A percentile compares a stretch with the other conserved stretches of the same genome.
Conservation (phyloP, 2,113 vertebrate genomes). For the Poecile atricapillus region DNA sequence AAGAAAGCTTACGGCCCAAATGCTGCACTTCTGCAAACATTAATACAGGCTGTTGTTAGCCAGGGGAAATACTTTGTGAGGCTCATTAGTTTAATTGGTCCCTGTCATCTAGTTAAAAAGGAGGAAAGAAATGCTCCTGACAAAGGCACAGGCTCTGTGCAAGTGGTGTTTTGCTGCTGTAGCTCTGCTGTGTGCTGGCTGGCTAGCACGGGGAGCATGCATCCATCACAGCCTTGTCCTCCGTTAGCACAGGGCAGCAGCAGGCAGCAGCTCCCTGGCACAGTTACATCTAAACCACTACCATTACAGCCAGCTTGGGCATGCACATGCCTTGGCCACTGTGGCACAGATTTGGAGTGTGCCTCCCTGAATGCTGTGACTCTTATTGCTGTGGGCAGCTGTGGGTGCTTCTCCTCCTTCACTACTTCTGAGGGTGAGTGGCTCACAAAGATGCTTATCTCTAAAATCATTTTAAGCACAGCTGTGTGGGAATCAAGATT, state of each 20-base stretch:
- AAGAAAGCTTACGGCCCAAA: neutral
- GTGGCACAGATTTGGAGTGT: neutral
- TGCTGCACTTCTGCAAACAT: slow-evolving; percentile 39
- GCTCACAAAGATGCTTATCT: neutral
- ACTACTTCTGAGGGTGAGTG: neutral
- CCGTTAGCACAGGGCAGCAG: neutral
- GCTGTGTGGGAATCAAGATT: neutral
- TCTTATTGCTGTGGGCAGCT: neutral
- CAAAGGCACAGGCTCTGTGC: slow-evolving; percentile 40
- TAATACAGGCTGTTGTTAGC: slow-evolving; percentile 54
- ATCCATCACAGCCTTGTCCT: neutral
- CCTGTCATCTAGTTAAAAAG: slow-evolving; percentile 72
- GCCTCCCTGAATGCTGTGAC: neutral
- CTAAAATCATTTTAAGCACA: rapidly evolving
- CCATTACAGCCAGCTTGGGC: neutral
- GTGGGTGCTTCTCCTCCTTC: neutral
- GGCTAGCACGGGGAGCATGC: rapidly evolving
- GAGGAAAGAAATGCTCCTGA: slow-evolving; percentile 49
- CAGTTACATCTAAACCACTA: neutral
- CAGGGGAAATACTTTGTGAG: slow-evolving; percentile 67
- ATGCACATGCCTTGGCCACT: no score
- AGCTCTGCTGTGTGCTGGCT: neutral
- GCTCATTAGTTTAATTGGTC: slow-evolving; percentile 76
- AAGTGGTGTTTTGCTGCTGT: slow-evolving; percentile 9
- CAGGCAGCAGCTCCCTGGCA: neutral